phyloP scores from a whole-genome alignment of 2,797 vertebrate species.

The Sphaeramia orbicularis region DNA sequence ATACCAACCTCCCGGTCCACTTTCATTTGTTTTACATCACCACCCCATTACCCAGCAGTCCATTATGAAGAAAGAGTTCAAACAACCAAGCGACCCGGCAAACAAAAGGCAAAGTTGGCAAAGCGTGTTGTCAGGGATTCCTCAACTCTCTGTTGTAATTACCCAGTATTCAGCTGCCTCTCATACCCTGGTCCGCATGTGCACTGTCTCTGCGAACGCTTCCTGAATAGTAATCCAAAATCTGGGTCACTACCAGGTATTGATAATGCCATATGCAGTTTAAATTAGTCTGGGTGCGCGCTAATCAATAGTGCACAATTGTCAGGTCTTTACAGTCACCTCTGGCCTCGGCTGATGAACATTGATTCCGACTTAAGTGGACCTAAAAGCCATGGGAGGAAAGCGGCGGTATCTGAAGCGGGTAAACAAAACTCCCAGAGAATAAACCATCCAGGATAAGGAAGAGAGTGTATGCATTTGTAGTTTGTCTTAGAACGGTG shows the following conservation, averaged over 20 bases:
- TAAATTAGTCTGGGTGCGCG: conserved; percentile 70
- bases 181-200: conserved; percentile 35
- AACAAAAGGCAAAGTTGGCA: conserved; percentile 61
- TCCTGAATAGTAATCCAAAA: conserved; percentile 54
- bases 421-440: conserved; percentile 54
- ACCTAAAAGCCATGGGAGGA: conserved; percentile 56
- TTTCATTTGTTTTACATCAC: conserved; percentile 37
- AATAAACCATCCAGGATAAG: conserved; percentile 56
- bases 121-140: conserved; percentile 55
- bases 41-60: conserved; percentile 55
- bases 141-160: conserved; percentile 72
- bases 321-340: conserved; percentile 73
- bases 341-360: conserved; percentile 70
- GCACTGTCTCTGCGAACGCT: conserved; percentile 29
- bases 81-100: conserved; percentile 58
- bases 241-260: conserved; percentile 60
- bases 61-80: conserved; percentile 47
- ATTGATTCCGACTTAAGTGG: conserved; percentile 74
- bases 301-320: conserved; percentile 75
- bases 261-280: conserved; percentile 73
- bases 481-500: too few relatives aligned
- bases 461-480: conserved; percentile 44
- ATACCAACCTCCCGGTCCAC: background rate
- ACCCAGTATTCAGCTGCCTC: conserved; percentile 64
- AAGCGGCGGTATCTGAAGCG: conserved; percentile 39